Percentiles rank a stretch among this genome's conserved stretches.
Conservation (phyloP, 2,797 vertebrate species). For the Odontamblyopus rebecca region DNA sequence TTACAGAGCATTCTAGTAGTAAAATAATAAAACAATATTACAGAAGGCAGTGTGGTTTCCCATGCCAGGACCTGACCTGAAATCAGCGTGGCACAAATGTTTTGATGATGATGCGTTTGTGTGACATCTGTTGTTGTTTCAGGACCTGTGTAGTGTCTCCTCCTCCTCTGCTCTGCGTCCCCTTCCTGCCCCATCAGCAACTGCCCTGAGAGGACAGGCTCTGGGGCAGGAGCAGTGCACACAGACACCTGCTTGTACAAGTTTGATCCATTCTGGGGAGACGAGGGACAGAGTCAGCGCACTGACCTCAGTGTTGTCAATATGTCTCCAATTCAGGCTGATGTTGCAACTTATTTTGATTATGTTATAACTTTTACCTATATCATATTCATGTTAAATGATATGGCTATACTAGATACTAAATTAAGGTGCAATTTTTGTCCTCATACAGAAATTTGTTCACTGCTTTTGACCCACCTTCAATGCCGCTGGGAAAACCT, state of each 20-base stretch:
- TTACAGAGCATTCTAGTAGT: too few species aligned
- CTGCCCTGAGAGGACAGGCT: neutral
- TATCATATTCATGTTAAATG: neutral
- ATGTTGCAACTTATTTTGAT: neutral
- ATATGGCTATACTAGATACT: neutral
- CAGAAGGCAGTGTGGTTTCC: conserved; percentile 23
- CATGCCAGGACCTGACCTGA: conserved; percentile 60
- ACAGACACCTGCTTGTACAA: conserved; percentile 65
- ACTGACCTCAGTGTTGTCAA: neutral
- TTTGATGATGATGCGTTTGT: conserved; percentile 60
- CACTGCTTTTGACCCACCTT: too few species aligned
- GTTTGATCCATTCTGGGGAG: conserved; percentile 49
- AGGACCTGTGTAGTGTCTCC: conserved; percentile 60
- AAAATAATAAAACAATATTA: neutral
- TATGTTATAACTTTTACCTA: neutral
- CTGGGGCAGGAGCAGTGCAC: conserved; percentile 34
- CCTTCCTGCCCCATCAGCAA: conserved; percentile 21
- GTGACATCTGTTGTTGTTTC: conserved; percentile 82
- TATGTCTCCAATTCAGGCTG: neutral
- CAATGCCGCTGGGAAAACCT: too few species aligned
- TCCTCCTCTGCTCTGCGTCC: conserved; percentile 38
- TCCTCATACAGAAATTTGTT: too few species aligned
- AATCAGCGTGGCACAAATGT: conserved; percentile 69
- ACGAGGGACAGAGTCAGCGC: conserved; percentile 45
- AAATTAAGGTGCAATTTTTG: neutral